Base-by-base conservation (phyloP, 2,888 invertebrate genomes). In the Timandra comae region DNA sequence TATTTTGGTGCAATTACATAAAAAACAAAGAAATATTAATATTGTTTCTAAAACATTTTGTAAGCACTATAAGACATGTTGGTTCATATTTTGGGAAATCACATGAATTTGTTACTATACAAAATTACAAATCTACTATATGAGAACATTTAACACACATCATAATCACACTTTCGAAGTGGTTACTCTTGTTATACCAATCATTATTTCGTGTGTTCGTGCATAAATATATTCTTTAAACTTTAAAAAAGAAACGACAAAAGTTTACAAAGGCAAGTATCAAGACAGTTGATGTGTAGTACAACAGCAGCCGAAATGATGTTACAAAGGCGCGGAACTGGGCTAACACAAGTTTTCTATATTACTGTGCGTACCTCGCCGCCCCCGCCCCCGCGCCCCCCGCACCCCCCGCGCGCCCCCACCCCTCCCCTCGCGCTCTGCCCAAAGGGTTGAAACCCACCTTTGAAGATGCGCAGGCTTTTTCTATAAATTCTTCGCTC, bases 261-360 rank as follows among this genome's bases (percentile, higher is more conserved):
- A n/a, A n/a, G n/a, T n/a, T n/a, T n/a, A n/a, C n/a, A n/a, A 65
- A 59, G 35, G 38, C 49, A 50, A 63, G 30, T 49, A 53, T 51
- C 76, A 75, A 77, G 27, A 48, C 24, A 1, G 2, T n/a, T 38
- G 31, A 24, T 19, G 43, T 70, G 25, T n/a, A 28, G 42, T 74
- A 61, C 38, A 64, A 54, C 57, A 64, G 71, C 77, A 77, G 74
- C 80, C 81, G 71, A 84, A 85, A 85, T 85, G 84, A 84, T 84
- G 84, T 84, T 84, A 85, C 85, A 85, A 85, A 85, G 81, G 80
- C 81, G 72, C 71, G 79, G 80, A 84, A 84, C 84, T 82, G 84
- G 85, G 85, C 84, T 85, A 85, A 85, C 84, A 85, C 84, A 84
- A 85, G 84, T 85, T 84, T 85, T 84, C 85, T 85, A 84, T 84